These are phyloP conservation scores for Pseudorhombus dupliciocellatus DNA, from an alignment of 2,113 vertebrate species.

Conservation along the genomic window DNA sequence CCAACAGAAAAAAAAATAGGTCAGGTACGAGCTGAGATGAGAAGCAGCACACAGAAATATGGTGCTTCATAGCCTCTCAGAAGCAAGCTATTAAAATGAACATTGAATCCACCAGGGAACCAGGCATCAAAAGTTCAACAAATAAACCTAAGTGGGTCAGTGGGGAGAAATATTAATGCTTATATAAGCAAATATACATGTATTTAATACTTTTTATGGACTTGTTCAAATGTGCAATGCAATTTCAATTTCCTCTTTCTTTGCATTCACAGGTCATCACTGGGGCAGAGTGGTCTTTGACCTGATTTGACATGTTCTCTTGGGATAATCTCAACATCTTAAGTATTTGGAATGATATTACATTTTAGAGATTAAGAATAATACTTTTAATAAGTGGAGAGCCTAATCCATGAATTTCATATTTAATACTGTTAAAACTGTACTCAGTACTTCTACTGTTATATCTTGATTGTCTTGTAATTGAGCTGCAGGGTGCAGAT, in stretches of 20 bases:
- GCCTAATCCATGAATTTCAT: too few relatives aligned
- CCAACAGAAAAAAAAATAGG: constrained; percentile 48
- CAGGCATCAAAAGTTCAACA: constrained; percentile 12
- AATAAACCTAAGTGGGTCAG: not conserved
- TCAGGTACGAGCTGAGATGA: constrained; percentile 50
- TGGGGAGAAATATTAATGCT: not conserved
- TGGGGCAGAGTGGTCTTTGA: not conserved
- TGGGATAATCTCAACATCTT: not conserved
- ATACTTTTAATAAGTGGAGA: not conserved
- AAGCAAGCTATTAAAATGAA: too few relatives aligned
- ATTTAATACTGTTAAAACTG: too few relatives aligned
- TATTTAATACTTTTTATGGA: not conserved
- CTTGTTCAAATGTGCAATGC: not conserved
- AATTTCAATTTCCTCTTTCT: not conserved
- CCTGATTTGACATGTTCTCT: not conserved
- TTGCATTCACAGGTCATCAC: not conserved
- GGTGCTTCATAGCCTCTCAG: not conserved
- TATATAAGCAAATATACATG: not conserved
- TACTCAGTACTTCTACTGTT: too few relatives aligned
- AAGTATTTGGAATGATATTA: not conserved
- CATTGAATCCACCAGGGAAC: not conserved
- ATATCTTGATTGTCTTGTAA: too few relatives aligned
- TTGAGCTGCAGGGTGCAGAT: too few relatives aligned
- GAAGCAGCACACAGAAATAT: constrained; percentile 18
- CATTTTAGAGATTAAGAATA: not conserved